These are phyloP conservation scores for Lasioglossum oenotherae DNA, from an alignment of 2,888 invertebrate species.

Conservation along the genomic window DNA sequence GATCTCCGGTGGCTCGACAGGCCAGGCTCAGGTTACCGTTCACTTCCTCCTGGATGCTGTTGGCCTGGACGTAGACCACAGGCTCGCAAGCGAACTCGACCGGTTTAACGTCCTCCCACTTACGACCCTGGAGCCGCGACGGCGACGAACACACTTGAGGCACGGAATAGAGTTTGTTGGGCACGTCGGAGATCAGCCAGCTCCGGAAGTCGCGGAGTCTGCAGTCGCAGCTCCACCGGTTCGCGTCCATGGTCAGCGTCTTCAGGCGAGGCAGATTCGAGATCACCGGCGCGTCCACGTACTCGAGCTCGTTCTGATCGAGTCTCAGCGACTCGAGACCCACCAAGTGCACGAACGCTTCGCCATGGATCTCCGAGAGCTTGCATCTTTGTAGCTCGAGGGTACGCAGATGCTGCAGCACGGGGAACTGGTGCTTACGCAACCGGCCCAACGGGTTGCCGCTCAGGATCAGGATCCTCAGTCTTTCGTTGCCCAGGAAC, in stretches of 20 bases:
- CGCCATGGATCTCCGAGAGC: constrained; percentile 90
- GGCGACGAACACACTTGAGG: constrained; percentile 91
- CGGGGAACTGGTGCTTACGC: constrained; percentile 92
- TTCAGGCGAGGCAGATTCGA: constrained; percentile 91
- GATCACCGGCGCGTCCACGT: constrained; percentile 88
- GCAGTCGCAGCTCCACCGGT: constrained; percentile 97
- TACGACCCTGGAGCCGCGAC: constrained; percentile 88
- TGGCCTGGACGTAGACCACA: constrained; percentile 86
- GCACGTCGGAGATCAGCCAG: constrained; percentile 88
- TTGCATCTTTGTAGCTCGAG: constrained; percentile 93
- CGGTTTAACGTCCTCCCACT: constrained; percentile 91
- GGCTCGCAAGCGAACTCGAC: constrained; percentile 94
- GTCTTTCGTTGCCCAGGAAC: constrained; percentile 93
- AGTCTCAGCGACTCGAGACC: constrained; percentile 92
- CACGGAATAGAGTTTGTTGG: constrained; percentile 90
- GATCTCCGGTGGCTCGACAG: constrained; percentile 93
- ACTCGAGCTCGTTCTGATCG: constrained; percentile 91
- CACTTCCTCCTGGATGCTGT: constrained; percentile 89
- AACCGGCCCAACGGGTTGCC: constrained; percentile 92
- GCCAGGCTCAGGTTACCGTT: constrained; percentile 93
- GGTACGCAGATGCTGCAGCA: constrained; percentile 91
- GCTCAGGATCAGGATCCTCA: constrained; percentile 91
- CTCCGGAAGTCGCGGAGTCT: constrained; percentile 92
- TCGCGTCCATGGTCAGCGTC: constrained; percentile 92
- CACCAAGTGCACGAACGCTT: constrained; percentile 91